phyloP scores from a whole-genome alignment of 2,888 invertebrate species.

The Acholoe squamosa region DNA sequence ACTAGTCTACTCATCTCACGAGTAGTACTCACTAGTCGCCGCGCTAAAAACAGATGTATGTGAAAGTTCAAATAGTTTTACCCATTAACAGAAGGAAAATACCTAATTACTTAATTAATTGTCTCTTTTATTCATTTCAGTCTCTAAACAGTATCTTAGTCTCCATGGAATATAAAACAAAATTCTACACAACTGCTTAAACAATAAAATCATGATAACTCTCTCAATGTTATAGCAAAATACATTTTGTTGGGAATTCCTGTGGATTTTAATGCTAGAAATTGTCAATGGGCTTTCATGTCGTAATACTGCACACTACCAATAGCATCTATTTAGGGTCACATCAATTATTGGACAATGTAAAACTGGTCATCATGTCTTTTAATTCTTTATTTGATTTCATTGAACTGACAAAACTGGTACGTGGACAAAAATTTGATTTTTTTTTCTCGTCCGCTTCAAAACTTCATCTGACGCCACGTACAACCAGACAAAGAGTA shows the following conservation, averaged over 20 bases:
- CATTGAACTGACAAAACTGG: constrained; percentile 38
- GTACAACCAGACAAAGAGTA: constrained; percentile 24
- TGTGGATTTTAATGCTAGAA: not conserved
- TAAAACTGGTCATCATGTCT: not conserved
- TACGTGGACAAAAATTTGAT: constrained; percentile 57
- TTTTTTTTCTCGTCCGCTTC: not conserved
- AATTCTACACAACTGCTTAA: constrained; percentile 43
- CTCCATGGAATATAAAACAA: constrained; percentile 45
- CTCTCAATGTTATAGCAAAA: constrained; percentile 22
- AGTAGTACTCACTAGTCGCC: too few species aligned
- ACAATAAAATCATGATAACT: constrained; percentile 37
- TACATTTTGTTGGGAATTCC: not conserved
- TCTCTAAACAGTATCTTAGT: constrained; percentile 39
- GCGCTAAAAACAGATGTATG: too few species aligned
- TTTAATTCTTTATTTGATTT: constrained; percentile 53
- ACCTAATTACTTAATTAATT: constrained; percentile 11
- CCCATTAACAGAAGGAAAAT: not conserved
- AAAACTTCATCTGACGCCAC: not conserved
- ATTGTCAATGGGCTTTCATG: not conserved
- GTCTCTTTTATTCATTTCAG: constrained; percentile 35
- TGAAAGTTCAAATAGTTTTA: too few species aligned
- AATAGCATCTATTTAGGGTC: constrained; percentile 34
- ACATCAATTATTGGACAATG: constrained; percentile 19
- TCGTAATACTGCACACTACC: constrained; percentile 31
- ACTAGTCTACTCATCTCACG: too few species aligned